These are phyloP conservation scores for Antheraea yamamai DNA, from an alignment of 2,888 invertebrate species.

Conservation along the genomic window DNA sequence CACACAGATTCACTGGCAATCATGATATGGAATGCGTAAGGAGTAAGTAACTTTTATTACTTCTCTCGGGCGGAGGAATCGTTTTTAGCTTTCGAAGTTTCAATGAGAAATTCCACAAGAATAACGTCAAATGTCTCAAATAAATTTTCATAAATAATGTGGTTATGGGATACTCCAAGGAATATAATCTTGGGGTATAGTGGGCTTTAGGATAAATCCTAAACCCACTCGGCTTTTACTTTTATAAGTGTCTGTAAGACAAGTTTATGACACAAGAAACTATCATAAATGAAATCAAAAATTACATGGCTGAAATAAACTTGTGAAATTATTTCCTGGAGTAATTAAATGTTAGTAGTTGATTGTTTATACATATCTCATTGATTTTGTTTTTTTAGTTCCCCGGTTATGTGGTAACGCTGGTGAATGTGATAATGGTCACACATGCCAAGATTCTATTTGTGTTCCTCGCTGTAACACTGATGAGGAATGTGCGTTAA, in stretches of 20 bases:
- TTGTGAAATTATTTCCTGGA: neutral
- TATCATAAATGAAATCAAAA: neutral
- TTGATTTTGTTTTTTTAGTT: conserved; percentile 73
- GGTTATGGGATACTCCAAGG: neutral
- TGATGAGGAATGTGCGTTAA: conserved; percentile 93
- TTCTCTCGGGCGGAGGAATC: neutral
- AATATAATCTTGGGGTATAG: neutral
- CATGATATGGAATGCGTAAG: conserved; percentile 92
- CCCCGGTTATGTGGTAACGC: conserved; percentile 88
- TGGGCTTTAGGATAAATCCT: neutral
- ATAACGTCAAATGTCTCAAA: neutral
- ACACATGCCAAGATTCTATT: conserved; percentile 90
- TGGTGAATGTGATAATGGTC: conserved; percentile 87
- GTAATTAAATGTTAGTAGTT: neutral
- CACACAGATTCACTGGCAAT: conserved; percentile 92
- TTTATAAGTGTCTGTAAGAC: neutral
- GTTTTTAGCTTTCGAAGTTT: neutral
- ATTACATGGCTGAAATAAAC: neutral
- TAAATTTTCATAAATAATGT: neutral
- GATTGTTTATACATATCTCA: neutral
- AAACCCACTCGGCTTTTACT: neutral
- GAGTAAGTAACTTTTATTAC: conserved; percentile 74
- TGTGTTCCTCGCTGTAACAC: conserved; percentile 89
- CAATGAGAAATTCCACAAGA: neutral
- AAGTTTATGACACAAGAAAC: neutral